Conservation (phyloP, 1,140 invertebrate genomes). For the Lepidotrigona ventralis region DNA sequence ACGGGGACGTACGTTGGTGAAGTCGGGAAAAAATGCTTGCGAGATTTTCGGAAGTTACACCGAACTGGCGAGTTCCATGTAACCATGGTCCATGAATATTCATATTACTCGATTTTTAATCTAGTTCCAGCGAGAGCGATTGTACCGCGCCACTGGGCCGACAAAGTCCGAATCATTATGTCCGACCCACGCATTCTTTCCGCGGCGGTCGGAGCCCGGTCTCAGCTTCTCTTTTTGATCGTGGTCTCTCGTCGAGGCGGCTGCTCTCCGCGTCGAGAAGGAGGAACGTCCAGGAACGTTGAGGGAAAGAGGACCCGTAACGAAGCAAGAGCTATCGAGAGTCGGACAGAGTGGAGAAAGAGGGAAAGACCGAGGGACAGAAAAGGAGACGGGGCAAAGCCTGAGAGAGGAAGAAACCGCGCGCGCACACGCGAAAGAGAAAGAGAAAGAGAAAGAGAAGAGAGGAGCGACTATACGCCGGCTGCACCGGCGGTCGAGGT, state of each 20-base stretch:
- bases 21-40: background rate
- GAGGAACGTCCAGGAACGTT: constrained; percentile 27
- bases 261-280: constrained; percentile 37
- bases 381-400: background rate
- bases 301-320: constrained; percentile 1
- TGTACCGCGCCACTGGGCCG: constrained; percentile 57
- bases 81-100: constrained; percentile 42
- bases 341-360: background rate
- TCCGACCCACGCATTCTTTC: constrained; percentile 76
- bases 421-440: too few species aligned
- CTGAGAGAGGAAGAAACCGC: background rate
- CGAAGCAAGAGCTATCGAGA: background rate
- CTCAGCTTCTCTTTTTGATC: constrained; percentile 66
- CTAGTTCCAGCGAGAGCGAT: constrained; percentile 54
- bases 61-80: too few species aligned
- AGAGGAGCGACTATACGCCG: constrained; percentile 39
- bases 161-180: constrained; percentile 76
- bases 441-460: background rate
- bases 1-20: background rate
- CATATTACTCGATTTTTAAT: constrained; percentile 51
- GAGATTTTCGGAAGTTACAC: background rate
- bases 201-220: constrained; percentile 61
- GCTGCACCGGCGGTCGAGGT: constrained; percentile 73
- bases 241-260: constrained; percentile 45
- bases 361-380: background rate